Evolutionary conservation across 2,797 vertebrate species (phyloP), one percentile per base, ranked within the genome.

Genomic region (Anguilla pacifica): DNA sequence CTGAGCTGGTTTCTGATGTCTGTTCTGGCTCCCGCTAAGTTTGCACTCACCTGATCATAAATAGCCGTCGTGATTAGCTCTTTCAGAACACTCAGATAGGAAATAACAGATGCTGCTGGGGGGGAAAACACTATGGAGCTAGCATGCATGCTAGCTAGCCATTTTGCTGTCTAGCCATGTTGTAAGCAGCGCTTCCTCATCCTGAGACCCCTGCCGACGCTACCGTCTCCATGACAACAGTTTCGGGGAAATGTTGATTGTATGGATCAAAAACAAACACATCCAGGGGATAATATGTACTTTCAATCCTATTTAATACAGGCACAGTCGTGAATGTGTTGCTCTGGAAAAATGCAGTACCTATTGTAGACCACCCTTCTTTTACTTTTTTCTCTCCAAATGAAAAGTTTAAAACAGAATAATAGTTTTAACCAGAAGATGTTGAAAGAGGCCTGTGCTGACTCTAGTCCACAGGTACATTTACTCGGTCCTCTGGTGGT

Each of bases 211-310:
- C 39, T 25, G n/a, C 90, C 86, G 72, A 91, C 90, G 74, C 89
- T 88, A 1, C 7, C 25, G 93, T 92, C 85, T 57, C 93, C 91
- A 87, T 91, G 84, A 90, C 90, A 93, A 94, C 82, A 82, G 79
- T 51, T 77, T 43, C 72, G 35, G 11, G 13, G 72, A 39, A 39
- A 43, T 3, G 46, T 51, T n/a, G 39, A 67, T 28, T 67, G 6
- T 10, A n/a, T 67, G 25, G 64, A 67, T 67, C 6, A n/a, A 25
- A 67, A 1, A 67, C n/a, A 10, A 25, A 67, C 22, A n/a, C 4
- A 67, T 67, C 13, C 55, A 57, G 64, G 25, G 7, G 25, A n/a
- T 67, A n/a, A 67, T 67, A n/a, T 28, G 22, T n/a, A 67, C n/a
- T 67, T 67, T 28, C n/a, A n/a, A n/a, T 25, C 25, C 25, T n/a